A percentile compares a stretch with the other conserved stretches of the same genome.
Conservation (phyloP, 2,113 vertebrate species). For the Coryphaenoides rupestris region DNA sequence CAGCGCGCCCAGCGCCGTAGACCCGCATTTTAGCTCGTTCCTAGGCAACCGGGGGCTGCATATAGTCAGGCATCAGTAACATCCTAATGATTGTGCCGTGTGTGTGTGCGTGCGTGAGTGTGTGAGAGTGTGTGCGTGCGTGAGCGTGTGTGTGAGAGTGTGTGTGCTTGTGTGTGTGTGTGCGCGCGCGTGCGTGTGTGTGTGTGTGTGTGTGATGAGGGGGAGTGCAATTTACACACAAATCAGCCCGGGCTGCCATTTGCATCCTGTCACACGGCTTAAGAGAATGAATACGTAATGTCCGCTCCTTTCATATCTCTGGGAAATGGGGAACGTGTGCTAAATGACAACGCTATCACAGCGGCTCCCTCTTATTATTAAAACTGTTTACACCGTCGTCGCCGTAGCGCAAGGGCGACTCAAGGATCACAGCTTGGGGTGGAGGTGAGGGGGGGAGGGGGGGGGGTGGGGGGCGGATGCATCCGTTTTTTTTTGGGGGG, state of each 20-base stretch:
- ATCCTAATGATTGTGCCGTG: slow-evolving; percentile 71
- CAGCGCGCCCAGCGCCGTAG: slow-evolving; percentile 66
- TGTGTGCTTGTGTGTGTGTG: slow-evolving; percentile 33
- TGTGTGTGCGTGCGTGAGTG: no score
- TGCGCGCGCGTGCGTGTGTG: no score
- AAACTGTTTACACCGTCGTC: slow-evolving; percentile 19
- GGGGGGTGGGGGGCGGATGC: no score
- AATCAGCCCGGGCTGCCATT: slow-evolving; percentile 65
- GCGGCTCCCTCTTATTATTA: slow-evolving; percentile 23
- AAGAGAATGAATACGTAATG: slow-evolving; percentile 53
- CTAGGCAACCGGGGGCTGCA: slow-evolving; percentile 74
- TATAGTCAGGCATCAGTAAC: slow-evolving; percentile 78
- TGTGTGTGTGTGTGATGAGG: slow-evolving; percentile 54
- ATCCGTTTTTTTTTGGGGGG: no score
- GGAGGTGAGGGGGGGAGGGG: no score
- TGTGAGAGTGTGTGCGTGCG: slow-evolving; percentile 32
- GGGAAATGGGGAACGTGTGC: slow-evolving; percentile 30
- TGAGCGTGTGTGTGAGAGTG: slow-evolving; percentile 25
- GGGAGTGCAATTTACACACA: slow-evolving; percentile 72
- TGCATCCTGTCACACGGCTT: slow-evolving; percentile 57
- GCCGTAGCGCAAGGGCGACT: slow-evolving; percentile 27
- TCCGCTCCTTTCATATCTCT: slow-evolving; percentile 42
- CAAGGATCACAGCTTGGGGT: slow-evolving; percentile 14
- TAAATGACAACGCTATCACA: slow-evolving; percentile 43
- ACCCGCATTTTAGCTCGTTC: slow-evolving; percentile 73